Evolutionary conservation across 1,140 invertebrate genomes (phyloP), one percentile per base, ranked within the genome.

Genomic region (Drosophila prosaltans): DNA sequence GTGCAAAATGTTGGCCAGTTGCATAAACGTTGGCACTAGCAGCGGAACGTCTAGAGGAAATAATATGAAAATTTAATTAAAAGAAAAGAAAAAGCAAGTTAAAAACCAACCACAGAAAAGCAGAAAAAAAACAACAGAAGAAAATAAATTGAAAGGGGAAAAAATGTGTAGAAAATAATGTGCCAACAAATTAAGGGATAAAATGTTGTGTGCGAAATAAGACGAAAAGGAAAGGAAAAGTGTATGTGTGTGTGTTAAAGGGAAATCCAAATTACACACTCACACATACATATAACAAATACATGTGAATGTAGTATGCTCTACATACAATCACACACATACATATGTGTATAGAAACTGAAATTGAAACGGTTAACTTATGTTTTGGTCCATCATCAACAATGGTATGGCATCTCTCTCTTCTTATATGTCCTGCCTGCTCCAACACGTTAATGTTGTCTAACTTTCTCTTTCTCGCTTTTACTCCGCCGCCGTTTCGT

Each of bases 1-100:
- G 66, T 60, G 73, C 45, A 77, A 77, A 77, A 60, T 77, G 74
- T 77, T 74, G 39, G 73, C 57, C 74, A 77, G 74, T 77, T 77
- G 74, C 74, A 77, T 77, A 77, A 77, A 77, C 60, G 74, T 75
- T 74, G 70, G 58, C 54, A 59, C 59, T 58, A 74, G 73, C 69
- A 67, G 73, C 74, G 74, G 73, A 70, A 77, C 73, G 54, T 62
- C 40, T 59, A 57, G 57, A 65, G 6, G 11, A 61, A 72, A 69
- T 76, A 60, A 60, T 60, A 64, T 69, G 62, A 60, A 76, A 65
- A 48, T 43, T 24, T 64, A 65, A 66, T 66, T 66, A 66, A 59
- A 36, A 32, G 21, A 54, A 54, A 39, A 36, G 7, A 32, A 32
- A 36, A 36, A 21, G 16, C n/a, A 16, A 58, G n/a, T 5, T 39